Base-by-base conservation (phyloP, 2,888 invertebrate species). In the Gandaritis pyraliata region DNA sequence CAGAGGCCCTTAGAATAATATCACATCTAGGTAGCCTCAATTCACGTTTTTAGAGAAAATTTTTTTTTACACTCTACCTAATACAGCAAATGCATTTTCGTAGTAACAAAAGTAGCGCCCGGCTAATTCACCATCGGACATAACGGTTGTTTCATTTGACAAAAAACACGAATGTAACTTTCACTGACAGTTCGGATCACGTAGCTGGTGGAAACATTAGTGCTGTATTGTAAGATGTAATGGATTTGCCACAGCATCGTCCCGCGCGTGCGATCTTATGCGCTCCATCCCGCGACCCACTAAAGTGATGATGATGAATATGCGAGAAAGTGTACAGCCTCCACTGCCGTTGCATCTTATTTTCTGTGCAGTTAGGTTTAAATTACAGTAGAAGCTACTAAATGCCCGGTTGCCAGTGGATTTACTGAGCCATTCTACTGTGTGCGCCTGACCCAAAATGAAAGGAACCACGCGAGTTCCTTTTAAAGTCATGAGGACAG, bases 221-320 rank as follows among this genome's bases (percentile, higher is more conserved):
- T 76, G 71, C 72, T 69, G 79, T 78, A 80, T 82, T 83, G 82
- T 81, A 68, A 77, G 72, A 72, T 74, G 75, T 80, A 83, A 85
- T 83, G 81, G 78, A 82, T 82, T 83, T 71, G 78, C 76, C 71
- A 77, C 78, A 72, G 33, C 15, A 43, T 68, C 66, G 73, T 70
- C 66, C 75, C 76, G 75, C 73, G 72, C 72, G 71, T 75, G 74
- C 78, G 73, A 68, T 65, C 67, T 66, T 64, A 67, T 65, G 67
- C 65, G 62, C 78, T 76, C 77, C 74, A 74, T 65, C 71, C 54
- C 73, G 76, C 80, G 87, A 87, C 89, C 89, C 82, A 90, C 87
- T 85, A 82, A 85, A 78, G 73, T 80, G 82, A 83, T 83, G 82
- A 76, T 80, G 82, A 83, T 83, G 82, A 84, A 85, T 84, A 83